Evolutionary conservation across 2,888 invertebrate genomes (phyloP).

Genomic region (Hedya salicella): DNA sequence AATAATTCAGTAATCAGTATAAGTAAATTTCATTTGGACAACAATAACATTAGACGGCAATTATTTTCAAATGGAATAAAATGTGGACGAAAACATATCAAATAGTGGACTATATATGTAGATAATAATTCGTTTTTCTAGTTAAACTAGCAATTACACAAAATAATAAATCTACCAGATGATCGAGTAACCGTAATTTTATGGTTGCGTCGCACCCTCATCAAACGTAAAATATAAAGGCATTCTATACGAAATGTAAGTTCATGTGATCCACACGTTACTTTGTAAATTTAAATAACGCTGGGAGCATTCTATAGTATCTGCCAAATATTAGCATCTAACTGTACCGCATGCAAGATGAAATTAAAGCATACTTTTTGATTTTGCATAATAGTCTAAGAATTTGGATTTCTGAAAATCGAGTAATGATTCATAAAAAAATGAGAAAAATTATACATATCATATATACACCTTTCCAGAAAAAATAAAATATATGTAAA

Average conservation of each 20-base stretch:
- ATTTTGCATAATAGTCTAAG: too few species aligned
- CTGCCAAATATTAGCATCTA: neutral
- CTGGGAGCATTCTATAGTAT: neutral
- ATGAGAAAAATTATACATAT: constrained; percentile 6
- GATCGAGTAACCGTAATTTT: neutral
- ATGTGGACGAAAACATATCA: constrained; percentile 81
- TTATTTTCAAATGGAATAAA: constrained; percentile 77
- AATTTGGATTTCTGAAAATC: constrained; percentile 14
- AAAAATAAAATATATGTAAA: constrained; percentile 30
- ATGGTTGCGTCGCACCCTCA: constrained; percentile 2
- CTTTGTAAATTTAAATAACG: neutral
- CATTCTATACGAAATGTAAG: constrained; percentile 7
- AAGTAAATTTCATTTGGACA: constrained; percentile 75
- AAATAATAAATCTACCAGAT: constrained; percentile 52
- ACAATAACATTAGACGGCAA: constrained; percentile 78
- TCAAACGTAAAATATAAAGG: constrained; percentile 1
- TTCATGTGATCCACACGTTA: neutral
- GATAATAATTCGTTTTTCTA: constrained; percentile 67
- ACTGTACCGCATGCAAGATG: constrained; percentile 4
- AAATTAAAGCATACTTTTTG: constrained; percentile 3
- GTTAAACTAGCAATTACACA: constrained; percentile 70
- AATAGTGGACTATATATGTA: constrained; percentile 78
- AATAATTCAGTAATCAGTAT: constrained; percentile 62
- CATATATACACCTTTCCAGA: constrained; percentile 20
- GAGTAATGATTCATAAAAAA: constrained; percentile 11